Percentiles rank a stretch among this genome's conserved stretches.
These are phyloP conservation scores for Drosophila prolongata DNA, from an alignment of 2,888 invertebrate species.

Conservation along the genomic window DNA sequence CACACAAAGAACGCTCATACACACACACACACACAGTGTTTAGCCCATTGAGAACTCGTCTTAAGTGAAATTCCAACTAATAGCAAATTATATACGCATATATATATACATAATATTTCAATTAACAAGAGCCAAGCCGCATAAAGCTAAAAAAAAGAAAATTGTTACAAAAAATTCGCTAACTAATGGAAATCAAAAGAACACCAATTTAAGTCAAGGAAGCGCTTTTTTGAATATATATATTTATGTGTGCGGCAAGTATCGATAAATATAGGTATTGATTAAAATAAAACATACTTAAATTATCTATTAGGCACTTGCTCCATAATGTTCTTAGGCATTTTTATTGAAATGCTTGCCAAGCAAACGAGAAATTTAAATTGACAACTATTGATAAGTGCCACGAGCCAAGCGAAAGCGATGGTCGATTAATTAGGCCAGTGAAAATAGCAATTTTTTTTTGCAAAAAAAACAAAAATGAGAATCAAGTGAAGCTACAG, in stretches of 20 bases:
- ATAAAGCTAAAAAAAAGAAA: slow-evolving; percentile 10
- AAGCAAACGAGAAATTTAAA: slow-evolving; percentile 13
- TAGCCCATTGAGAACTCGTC: slow-evolving; percentile 29
- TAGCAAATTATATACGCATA: slow-evolving; percentile 34
- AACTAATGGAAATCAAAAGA: slow-evolving; percentile 24
- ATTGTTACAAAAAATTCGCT: slow-evolving; percentile 10
- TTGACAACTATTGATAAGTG: slow-evolving; percentile 20
- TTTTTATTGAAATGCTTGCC: slow-evolving; percentile 76
- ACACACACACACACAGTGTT: slow-evolving; percentile 13
- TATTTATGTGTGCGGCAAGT: slow-evolving; percentile 16
- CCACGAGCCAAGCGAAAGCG: not conserved
- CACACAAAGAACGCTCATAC: slow-evolving; percentile 1
- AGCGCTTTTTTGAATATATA: slow-evolving; percentile 57
- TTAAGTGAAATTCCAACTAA: slow-evolving; percentile 56
- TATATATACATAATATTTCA: slow-evolving; percentile 32
- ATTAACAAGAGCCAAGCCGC: slow-evolving; percentile 38
- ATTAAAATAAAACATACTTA: slow-evolving; percentile 3
- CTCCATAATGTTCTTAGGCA: slow-evolving; percentile 45
- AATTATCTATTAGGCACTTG: slow-evolving; percentile 37
- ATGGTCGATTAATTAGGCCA: slow-evolving; percentile 35
- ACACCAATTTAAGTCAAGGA: slow-evolving; percentile 67
- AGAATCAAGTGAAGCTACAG: slow-evolving; percentile 11
- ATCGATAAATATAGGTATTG: slow-evolving; percentile 26
- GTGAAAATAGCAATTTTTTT: slow-evolving; percentile 40
- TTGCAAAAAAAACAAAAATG: slow-evolving; percentile 3